phyloP scores from a whole-genome alignment of 2,113 vertebrate species.

The Orcinus orca region DNA sequence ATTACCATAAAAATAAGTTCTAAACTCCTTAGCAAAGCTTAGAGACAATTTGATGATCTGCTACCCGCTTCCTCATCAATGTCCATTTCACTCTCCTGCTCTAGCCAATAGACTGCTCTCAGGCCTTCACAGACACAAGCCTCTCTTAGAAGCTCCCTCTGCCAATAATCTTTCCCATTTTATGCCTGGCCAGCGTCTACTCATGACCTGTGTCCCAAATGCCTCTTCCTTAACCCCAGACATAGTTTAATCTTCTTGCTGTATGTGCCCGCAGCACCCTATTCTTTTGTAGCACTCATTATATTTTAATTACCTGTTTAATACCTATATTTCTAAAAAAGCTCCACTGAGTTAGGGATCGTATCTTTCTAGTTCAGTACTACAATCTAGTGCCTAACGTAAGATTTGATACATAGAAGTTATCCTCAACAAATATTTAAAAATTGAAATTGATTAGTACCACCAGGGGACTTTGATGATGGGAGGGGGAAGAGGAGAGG shows the following conservation, averaged over 20 bases:
- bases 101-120: background rate
- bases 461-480: background rate
- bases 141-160: background rate
- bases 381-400: background rate
- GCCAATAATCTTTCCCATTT: background rate
- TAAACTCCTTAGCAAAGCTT: background rate
- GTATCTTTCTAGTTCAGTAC: background rate
- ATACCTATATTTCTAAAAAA: conserved; percentile 5
- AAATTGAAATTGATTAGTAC: background rate
- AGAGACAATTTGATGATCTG: background rate
- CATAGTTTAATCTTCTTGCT: background rate
- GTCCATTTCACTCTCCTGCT: background rate
- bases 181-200: background rate
- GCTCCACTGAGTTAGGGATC: background rate
- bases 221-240: background rate
- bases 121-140: background rate
- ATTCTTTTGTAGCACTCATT: background rate
- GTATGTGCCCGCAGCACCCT: background rate
- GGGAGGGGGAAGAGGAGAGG: background rate
- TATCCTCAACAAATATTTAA: background rate
- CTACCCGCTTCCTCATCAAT: background rate
- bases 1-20: background rate
- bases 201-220: background rate
- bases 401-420: background rate
- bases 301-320: background rate